phyloP scores from a whole-genome alignment of 2,113 vertebrate genomes.

The Hydrochoerus hydrochaeris region DNA sequence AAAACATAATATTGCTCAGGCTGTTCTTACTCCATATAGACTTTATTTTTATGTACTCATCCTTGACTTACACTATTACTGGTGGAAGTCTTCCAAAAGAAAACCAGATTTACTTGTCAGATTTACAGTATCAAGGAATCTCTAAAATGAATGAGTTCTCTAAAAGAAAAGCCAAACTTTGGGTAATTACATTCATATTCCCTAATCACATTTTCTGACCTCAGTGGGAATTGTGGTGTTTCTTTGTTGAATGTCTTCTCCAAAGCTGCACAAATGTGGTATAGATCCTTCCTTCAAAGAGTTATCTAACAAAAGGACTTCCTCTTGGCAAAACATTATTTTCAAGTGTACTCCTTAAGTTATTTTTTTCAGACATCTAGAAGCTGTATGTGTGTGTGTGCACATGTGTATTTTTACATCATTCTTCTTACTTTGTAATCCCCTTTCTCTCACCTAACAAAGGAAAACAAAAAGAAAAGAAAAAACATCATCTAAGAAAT shows the following conservation, averaged over 20 bases:
- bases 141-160: conserved; percentile 75
- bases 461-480: neutral
- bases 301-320: neutral
- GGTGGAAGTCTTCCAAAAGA: conserved; percentile 72
- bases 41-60: conserved; percentile 47
- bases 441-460: neutral
- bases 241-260: conserved; percentile 62
- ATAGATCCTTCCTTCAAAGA: conserved; percentile 52
- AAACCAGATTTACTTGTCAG: conserved; percentile 77
- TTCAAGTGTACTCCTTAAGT: conserved; percentile 14
- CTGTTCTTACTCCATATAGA: neutral
- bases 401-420: neutral
- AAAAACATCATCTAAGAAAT: neutral
- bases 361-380: neutral
- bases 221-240: conserved; percentile 72
- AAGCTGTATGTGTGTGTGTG: neutral
- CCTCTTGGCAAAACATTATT: conserved; percentile 12
- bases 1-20: conserved; percentile 26
- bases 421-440: neutral
- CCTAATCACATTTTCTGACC: conserved; percentile 79
- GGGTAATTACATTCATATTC: conserved; percentile 79
- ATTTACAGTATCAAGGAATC: conserved; percentile 76
- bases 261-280: conserved; percentile 13
- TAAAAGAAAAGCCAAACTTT: conserved; percentile 78
- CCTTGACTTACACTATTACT: conserved; percentile 63